A percentile compares a stretch with the other conserved stretches of the same genome.
Evolutionary conservation across 2,113 vertebrate genomes (phyloP).

Genomic region (Eretmochelys imbricata): DNA sequence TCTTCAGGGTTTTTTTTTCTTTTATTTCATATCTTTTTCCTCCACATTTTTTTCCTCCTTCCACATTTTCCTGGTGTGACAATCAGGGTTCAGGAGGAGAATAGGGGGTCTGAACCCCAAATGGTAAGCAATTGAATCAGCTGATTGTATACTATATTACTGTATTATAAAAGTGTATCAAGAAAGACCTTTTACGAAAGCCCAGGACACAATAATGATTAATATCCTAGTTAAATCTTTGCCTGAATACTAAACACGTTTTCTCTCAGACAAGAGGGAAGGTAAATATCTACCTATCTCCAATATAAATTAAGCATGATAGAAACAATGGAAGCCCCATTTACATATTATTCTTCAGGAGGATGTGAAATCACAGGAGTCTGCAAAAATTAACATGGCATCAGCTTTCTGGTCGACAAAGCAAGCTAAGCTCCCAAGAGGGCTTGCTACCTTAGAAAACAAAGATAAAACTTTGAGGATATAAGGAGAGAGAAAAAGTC

Average conservation of each 20-base stretch:
- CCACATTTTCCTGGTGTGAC: neutral
- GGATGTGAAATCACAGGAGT: too few relatives aligned
- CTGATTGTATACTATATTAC: neutral
- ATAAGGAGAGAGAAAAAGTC: too few relatives aligned
- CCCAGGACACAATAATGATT: too few relatives aligned
- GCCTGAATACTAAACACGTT: neutral
- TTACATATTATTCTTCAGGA: too few relatives aligned
- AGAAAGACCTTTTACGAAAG: neutral
- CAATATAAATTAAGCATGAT: too few relatives aligned
- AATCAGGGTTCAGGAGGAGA: neutral
- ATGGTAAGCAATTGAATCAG: neutral
- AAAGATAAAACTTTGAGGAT: too few relatives aligned
- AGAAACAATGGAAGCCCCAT: too few relatives aligned
- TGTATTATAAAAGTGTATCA: neutral
- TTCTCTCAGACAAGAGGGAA: neutral
- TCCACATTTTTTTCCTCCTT: neutral
- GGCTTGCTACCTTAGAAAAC: too few relatives aligned
- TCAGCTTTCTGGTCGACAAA: too few relatives aligned
- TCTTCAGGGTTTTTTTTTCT: neutral
- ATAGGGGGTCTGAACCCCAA: neutral
- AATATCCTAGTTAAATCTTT: too few relatives aligned
- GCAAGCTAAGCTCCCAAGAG: too few relatives aligned
- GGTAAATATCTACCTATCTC: neutral
- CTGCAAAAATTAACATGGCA: too few relatives aligned
- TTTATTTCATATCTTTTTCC: neutral